Conservation (phyloP, 2,797 vertebrate species). For the Synanceia verrucosa region DNA sequence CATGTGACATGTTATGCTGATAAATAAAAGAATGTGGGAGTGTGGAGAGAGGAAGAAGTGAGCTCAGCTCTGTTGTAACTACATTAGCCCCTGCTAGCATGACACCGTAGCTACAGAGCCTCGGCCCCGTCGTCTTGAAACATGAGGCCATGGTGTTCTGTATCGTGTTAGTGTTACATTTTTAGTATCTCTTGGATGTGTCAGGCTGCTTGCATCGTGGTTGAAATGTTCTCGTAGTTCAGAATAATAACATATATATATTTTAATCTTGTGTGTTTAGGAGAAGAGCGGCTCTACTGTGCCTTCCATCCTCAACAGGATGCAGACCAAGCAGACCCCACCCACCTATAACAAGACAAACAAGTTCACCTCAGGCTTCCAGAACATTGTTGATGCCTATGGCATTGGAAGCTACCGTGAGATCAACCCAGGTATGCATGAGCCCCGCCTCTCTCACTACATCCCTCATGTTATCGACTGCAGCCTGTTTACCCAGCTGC, state of each 20-base stretch:
- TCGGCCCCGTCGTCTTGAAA: background rate
- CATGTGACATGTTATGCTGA: background rate
- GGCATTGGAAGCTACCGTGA: constrained; percentile 96
- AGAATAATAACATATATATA: background rate
- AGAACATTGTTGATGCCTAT: constrained; percentile 97
- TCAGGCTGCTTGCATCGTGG: background rate
- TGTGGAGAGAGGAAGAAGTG: background rate
- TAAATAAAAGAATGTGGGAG: background rate
- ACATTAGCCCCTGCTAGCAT: background rate
- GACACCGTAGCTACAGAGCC: background rate
- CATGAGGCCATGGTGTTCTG: background rate
- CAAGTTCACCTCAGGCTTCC: constrained; percentile 97
- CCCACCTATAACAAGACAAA: constrained; percentile 98
- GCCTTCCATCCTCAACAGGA: constrained; percentile 96
- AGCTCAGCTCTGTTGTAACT: background rate
- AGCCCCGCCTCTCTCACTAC: background rate
- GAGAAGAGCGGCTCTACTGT: constrained; percentile 98
- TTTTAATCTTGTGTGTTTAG: constrained; percentile 65
- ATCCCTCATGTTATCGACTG: background rate
- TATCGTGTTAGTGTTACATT: too few species aligned
- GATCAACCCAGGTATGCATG: constrained; percentile 93
- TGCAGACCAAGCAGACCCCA: constrained; percentile 97
- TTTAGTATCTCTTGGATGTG: background rate
- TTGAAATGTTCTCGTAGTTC: background rate
- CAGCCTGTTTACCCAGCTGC: constrained; percentile 33